Conservation (phyloP, 2,113 vertebrate species). For the Bubo scandiacus region DNA sequence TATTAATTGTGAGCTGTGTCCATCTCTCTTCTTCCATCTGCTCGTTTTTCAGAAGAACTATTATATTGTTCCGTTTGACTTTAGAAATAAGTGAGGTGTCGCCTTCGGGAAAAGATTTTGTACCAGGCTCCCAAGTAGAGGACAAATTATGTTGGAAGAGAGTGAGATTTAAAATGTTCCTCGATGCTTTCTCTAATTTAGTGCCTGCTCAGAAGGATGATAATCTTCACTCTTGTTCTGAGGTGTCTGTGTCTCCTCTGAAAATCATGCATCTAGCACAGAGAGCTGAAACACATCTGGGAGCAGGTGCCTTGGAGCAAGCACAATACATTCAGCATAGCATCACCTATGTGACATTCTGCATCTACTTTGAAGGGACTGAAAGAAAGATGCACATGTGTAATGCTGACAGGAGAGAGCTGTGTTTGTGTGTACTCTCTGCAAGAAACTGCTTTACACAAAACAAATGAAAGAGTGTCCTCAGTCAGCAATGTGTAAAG, state of each 20-base stretch:
- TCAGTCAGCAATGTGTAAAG: background rate
- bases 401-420: background rate
- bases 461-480: background rate
- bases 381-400: background rate
- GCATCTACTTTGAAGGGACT: background rate
- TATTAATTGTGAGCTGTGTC: background rate
- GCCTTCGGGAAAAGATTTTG: background rate
- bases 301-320: background rate
- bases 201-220: background rate
- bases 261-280: background rate
- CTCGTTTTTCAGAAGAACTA: background rate
- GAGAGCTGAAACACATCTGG: background rate
- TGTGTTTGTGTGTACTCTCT: background rate
- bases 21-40: background rate
- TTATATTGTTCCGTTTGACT: background rate
- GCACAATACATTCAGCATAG: background rate
- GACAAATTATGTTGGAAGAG: background rate
- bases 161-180: background rate
- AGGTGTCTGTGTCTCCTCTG: background rate
- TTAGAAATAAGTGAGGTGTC: background rate
- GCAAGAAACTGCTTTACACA: background rate
- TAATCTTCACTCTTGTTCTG: background rate
- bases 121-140: background rate
- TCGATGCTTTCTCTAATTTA: background rate
- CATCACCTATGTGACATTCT: background rate